Evolutionary conservation across 2,888 invertebrate species (phyloP), one percentile per base, ranked within the genome.

Genomic region (Eueremaeus valkanovi): DNA sequence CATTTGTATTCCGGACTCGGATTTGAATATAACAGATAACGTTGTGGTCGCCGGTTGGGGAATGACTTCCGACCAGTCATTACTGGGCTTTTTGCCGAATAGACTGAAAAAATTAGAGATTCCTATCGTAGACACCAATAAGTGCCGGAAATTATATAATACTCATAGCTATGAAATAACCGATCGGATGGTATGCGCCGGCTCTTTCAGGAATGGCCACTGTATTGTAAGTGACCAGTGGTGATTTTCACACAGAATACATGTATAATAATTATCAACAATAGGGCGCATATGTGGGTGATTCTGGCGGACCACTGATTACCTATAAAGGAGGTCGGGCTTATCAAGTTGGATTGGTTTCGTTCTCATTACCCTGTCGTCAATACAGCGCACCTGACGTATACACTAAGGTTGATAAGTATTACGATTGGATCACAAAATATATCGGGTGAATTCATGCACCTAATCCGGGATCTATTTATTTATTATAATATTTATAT

Each of bases 291-390:
- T 45, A 72, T 72, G 72, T 42, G 36, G 75, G 75, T 27, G 75
- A 75, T 29, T 75, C 75, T 29, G 75, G 75, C 2, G 72, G 72
- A 49, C 72, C 75, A 63, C 40, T 75, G 0, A 55, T 75, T 8
- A 72, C 72, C 6, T 75, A 75, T 33, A 49, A 0, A 0, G 51
- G 31, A n/a, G 72, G 58, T 40, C 72, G 72, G 13, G 75, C 75
- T n/a, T 49, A 72, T 40, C 75, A 75, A 36, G 58, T 72, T 3
- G 75, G 72, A 16, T 36, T 75, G 33, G 75, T 75, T 0, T 75
- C 75, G n/a, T 75, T 75, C 21, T 75, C 75, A 61, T 18, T 75
- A 40, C 75, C 72, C 1, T 75, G 75, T 33, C 72, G 75, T 51
- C n/a, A 31, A 18, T 66, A 55, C 9, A 51, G 27, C 6, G 72